Evolutionary conservation across 53 echinoderm and acorn worm genomes (phyloP).

Genomic region (Actinopyga echinites): DNA sequence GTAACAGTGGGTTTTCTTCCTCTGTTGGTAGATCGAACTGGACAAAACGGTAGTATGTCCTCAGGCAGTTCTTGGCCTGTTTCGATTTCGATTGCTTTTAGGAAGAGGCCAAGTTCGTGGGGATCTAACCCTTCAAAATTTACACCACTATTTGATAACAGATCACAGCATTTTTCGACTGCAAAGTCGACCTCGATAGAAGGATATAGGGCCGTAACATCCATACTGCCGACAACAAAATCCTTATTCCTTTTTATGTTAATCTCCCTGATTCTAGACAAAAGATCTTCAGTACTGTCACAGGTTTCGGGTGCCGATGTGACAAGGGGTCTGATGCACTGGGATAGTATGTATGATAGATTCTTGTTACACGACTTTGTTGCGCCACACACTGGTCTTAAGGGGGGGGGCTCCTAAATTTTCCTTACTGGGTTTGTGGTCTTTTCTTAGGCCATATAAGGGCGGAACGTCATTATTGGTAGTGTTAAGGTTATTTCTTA

Average conservation of each 20-base stretch:
- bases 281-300: slow-evolving; percentile 38
- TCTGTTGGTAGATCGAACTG: background rate
- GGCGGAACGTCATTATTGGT: slow-evolving; percentile 40
- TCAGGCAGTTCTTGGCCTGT: background rate
- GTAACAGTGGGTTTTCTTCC: background rate
- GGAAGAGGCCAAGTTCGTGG: slow-evolving; percentile 23
- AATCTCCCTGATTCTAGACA: slow-evolving; percentile 6
- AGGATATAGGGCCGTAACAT: slow-evolving; percentile 2
- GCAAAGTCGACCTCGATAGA: slow-evolving; percentile 32
- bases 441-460: slow-evolving; percentile 35
- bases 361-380: slow-evolving; percentile 25
- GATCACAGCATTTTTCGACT: slow-evolving; percentile 29
- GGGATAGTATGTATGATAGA: slow-evolving; percentile 18
- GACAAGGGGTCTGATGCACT: slow-evolving; percentile 23
- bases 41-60: background rate
- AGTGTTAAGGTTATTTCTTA: slow-evolving; percentile 23
- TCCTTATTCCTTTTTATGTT: background rate
- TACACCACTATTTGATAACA: background rate
- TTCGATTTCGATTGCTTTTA: background rate
- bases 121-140: slow-evolving; percentile 10
- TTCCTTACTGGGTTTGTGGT: slow-evolving; percentile 15
- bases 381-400: slow-evolving; percentile 41
- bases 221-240: slow-evolving; percentile 8
- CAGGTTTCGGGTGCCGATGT: background rate
- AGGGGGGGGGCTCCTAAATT: slow-evolving; percentile 6